phyloP scores from a whole-genome alignment of 2,113 vertebrate genomes.

The Pelecanus crispus region DNA sequence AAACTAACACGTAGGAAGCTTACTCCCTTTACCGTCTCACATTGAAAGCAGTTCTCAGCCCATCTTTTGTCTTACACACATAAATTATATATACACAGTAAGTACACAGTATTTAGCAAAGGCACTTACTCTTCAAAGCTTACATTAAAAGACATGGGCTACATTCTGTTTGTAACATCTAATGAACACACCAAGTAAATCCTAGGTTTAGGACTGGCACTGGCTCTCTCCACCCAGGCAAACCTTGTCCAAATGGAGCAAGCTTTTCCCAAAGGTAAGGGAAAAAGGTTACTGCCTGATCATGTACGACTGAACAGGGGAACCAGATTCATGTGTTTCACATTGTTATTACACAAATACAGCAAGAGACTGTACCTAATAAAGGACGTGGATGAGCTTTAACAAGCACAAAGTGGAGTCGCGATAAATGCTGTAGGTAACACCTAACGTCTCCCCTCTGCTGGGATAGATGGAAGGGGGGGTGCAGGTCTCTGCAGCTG shows the following conservation, averaged over 20 bases:
- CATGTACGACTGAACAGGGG: not conserved
- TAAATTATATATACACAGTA: not conserved
- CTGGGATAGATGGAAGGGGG: not conserved
- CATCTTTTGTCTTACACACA: not conserved
- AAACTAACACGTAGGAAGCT: not conserved
- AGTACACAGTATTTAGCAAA: not conserved
- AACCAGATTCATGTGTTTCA: not conserved
- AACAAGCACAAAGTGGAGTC: not conserved
- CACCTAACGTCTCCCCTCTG: not conserved
- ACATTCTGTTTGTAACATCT: not conserved
- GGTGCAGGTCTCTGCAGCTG: not conserved
- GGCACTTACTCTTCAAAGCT: not conserved
- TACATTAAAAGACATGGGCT: not conserved
- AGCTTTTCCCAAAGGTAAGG: not conserved
- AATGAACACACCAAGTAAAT: not conserved
- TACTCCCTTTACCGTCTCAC: not conserved
- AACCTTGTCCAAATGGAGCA: not conserved
- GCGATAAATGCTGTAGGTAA: not conserved
- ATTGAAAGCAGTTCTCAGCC: not conserved
- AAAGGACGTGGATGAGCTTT: not conserved
- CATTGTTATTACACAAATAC: not conserved
- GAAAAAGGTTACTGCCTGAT: not conserved
- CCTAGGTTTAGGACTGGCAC: not conserved
- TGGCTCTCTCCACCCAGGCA: not conserved
- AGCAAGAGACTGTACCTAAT: not conserved